Base-by-base conservation (phyloP, 2,797 vertebrate species). In the Clarias laeviceps region DNA sequence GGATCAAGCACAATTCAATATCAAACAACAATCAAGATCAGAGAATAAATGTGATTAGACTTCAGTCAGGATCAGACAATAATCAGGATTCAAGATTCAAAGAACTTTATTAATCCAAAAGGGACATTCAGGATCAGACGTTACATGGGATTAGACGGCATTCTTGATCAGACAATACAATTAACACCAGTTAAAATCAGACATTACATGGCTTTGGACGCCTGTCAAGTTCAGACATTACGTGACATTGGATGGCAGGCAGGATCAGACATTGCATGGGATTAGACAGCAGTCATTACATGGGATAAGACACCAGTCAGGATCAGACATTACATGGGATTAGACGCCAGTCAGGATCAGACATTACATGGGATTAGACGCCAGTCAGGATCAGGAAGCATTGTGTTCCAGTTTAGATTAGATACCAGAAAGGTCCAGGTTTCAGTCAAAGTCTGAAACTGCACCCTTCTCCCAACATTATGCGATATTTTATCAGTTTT, bases 111-210 rank as follows among this genome's bases (percentile, higher is more conserved):
- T 45, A 45, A 45, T 45, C 40, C 7, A 0, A 45, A 1, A 45
- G 40, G 6, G 40, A 45, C 1, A 1, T 2, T 9, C 15, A 76
- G 7, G 15, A 20, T 50, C 27, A 18, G 27, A 32, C 17, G 0
- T 0, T 17, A 45, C 7, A 45, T 45, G 40, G 40, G 7, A 40
- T 40, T 40, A 40, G 1, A 8, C 40, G 40, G 7, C 40, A n/a
- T n/a, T n/a, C n/a, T n/a, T n/a, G n/a, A n/a, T 72, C 22, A 73
- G 37, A 7, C 37, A 40, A 6, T 40, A 40, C 6, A 7, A 7
- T 7, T 40, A 1, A 50, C 24, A 0, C 0, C 1, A 3, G 5
- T 56, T 14, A 56, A 3, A 2, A 29, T 74, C 1, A n/a, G 12
- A 2, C 40, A 5, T 0, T 34, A 40, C 37, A 40, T 40, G 37